These are phyloP conservation scores for Megaceryle torquata DNA, from an alignment of 2,113 vertebrate species.

Conservation along the genomic window DNA sequence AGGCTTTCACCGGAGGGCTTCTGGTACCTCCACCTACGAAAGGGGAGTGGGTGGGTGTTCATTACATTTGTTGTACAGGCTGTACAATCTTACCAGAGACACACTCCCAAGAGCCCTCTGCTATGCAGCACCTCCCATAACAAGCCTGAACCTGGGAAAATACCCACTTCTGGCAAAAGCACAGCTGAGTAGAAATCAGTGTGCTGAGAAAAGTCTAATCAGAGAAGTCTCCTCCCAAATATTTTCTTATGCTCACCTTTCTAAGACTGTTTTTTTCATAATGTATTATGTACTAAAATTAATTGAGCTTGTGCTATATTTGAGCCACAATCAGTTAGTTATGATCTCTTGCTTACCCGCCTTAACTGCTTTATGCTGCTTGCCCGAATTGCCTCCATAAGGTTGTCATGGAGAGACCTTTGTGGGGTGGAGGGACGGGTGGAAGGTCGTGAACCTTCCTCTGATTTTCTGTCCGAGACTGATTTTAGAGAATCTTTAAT, in stretches of 20 bases:
- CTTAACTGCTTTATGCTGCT: conserved; percentile 82
- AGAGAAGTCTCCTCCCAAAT: neutral
- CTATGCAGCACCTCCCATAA: neutral
- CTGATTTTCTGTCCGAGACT: conserved; percentile 79
- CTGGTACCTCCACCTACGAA: conserved; percentile 80
- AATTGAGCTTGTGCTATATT: neutral
- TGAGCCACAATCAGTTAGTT: neutral
- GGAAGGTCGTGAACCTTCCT: conserved; percentile 81
- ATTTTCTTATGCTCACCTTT: neutral
- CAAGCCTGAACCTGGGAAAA: neutral
- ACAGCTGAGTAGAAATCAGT: neutral
- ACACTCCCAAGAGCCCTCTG: neutral
- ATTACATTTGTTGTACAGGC: neutral
- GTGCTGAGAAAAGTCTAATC: neutral
- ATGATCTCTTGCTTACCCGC: conserved; percentile 75
- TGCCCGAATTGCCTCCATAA: conserved; percentile 91
- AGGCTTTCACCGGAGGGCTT: conserved; percentile 74
- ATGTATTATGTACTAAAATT: neutral
- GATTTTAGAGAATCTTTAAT: conserved; percentile 90
- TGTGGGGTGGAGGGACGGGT: conserved; percentile 88
- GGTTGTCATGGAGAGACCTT: conserved; percentile 87
- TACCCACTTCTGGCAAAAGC: neutral
- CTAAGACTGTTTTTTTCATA: neutral
- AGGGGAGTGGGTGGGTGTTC: neutral
- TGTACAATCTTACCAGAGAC: neutral